Conservation (phyloP, 2,888 invertebrate genomes). For the Pyrochroa serraticornis region DNA sequence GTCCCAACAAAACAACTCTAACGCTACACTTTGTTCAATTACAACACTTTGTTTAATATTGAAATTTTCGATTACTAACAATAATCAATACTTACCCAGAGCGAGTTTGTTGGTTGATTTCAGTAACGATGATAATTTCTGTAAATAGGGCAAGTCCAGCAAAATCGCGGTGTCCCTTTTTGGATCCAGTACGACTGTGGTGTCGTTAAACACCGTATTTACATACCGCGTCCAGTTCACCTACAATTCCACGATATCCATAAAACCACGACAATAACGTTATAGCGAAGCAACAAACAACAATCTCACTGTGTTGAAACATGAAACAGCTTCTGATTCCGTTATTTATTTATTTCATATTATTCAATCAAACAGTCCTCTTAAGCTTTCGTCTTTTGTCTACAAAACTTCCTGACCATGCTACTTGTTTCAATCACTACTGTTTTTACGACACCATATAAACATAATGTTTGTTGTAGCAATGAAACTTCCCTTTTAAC, state of each 20-base stretch:
- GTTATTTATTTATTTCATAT: too few species aligned
- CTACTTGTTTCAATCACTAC: too few species aligned
- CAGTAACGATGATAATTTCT: slow-evolving; percentile 64
- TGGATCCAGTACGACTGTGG: slow-evolving; percentile 58
- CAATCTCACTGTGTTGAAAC: too few species aligned
- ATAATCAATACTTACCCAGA: slow-evolving; percentile 60
- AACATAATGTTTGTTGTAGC: too few species aligned
- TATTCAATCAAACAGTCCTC: too few species aligned
- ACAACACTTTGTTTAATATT: slow-evolving; percentile 5
- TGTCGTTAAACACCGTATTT: slow-evolving; percentile 64
- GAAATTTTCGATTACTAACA: slow-evolving; percentile 12
- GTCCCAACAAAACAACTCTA: slow-evolving; percentile 23
- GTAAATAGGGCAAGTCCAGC: slow-evolving; percentile 70
- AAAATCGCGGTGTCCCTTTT: slow-evolving; percentile 66
- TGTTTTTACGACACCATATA: too few species aligned
- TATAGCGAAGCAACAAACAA: not conserved
- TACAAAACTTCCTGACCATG: too few species aligned
- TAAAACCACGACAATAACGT: not conserved
- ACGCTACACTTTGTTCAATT: slow-evolving; percentile 15
- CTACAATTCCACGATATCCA: slow-evolving; percentile 53
- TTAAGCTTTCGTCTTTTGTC: too few species aligned
- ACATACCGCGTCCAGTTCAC: slow-evolving; percentile 70
- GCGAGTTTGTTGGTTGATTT: slow-evolving; percentile 61
- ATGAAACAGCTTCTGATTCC: too few species aligned
- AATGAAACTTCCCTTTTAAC: too few species aligned